A percentile compares a stretch with the other conserved stretches of the same genome.
These are phyloP conservation scores for Megaleporinus macrocephalus DNA, from an alignment of 2,113 vertebrate genomes.

Conservation along the genomic window DNA sequence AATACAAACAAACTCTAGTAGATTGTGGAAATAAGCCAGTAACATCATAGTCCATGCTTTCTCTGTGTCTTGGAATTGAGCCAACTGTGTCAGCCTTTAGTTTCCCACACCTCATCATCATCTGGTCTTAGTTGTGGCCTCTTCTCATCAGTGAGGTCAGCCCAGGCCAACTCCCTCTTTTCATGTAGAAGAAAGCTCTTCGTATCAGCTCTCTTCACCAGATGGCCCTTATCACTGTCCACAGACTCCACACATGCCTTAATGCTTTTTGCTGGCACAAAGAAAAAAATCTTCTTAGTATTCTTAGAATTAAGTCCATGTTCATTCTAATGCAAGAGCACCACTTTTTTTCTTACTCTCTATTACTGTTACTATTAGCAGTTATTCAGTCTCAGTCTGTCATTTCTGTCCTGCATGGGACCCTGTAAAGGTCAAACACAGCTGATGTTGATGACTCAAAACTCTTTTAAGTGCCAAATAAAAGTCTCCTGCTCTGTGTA, in stretches of 20 bases:
- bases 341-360: neutral
- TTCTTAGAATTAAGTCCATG: neutral
- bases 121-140: constrained; percentile 5
- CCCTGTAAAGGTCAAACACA: constrained; percentile 33
- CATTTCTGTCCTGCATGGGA: constrained; percentile 17
- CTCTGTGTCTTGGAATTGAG: constrained; percentile 30
- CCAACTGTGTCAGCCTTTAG: constrained; percentile 35
- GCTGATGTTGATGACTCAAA: constrained; percentile 41
- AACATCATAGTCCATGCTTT: neutral
- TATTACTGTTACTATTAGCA: neutral
- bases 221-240: constrained; percentile 63
- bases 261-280: constrained; percentile 45
- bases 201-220: constrained; percentile 66
- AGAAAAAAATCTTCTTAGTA: neutral
- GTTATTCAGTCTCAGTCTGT: constrained; percentile 19
- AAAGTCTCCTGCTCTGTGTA: constrained; percentile 33
- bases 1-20: neutral
- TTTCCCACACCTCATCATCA: constrained; percentile 68
- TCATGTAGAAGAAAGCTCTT: constrained; percentile 48
- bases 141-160: constrained; percentile 32
- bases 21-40: neutral
- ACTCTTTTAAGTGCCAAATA: constrained; percentile 41
- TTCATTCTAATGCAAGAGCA: constrained; percentile 2
- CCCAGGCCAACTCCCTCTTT: constrained; percentile 7
- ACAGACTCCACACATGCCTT: constrained; percentile 55